Evolutionary conservation across 2,797 vertebrate genomes (phyloP).

Genomic region (Pipistrellus pygmaeus): DNA sequence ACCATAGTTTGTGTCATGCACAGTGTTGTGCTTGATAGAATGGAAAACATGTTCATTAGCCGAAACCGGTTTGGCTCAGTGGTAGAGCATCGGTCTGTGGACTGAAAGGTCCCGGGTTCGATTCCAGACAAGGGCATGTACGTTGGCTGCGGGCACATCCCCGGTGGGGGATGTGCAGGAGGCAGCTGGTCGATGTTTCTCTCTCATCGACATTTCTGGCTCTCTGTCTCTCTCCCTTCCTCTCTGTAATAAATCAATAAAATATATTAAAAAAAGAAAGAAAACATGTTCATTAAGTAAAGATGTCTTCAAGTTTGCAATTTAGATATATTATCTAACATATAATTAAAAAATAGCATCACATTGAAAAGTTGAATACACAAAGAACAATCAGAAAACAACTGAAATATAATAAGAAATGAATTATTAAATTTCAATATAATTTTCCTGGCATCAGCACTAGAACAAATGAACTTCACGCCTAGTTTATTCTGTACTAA

Average conservation of each 20-base stretch:
- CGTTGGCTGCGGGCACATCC: too few species aligned
- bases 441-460: background rate
- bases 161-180: too few species aligned
- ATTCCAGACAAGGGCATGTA: too few species aligned
- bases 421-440: background rate
- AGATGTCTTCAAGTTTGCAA: background rate
- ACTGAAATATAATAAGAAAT: background rate
- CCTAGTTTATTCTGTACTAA: background rate
- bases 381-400: background rate
- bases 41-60: background rate
- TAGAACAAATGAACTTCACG: background rate
- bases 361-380: constrained; percentile 7
- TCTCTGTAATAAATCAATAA: too few species aligned
- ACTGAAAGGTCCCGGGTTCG: too few species aligned
- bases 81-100: too few species aligned
- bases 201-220: too few species aligned
- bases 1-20: background rate
- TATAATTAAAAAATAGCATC: background rate
- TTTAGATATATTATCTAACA: background rate
- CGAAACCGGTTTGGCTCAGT: too few species aligned
- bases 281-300: background rate
- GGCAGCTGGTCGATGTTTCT: too few species aligned
- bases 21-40: background rate
- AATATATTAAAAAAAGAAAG: too few species aligned
- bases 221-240: too few species aligned